These are phyloP conservation scores for Sacculina carcini DNA, from an alignment of 2,888 invertebrate species.

Conservation along the genomic window DNA sequence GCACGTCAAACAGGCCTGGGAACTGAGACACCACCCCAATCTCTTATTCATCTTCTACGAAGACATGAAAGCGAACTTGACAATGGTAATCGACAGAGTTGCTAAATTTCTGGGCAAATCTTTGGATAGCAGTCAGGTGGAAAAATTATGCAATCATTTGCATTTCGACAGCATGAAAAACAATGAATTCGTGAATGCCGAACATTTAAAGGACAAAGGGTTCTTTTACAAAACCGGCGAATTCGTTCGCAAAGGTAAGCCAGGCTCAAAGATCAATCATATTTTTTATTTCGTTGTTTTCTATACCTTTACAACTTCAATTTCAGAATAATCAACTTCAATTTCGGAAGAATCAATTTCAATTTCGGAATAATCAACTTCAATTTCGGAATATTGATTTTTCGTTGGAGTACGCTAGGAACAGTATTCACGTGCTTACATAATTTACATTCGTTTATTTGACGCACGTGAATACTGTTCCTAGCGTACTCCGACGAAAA, in stretches of 20 bases:
- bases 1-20: not conserved
- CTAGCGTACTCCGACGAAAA: too few species aligned
- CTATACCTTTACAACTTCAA: too few species aligned
- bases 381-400: too few species aligned
- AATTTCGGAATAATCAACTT: too few species aligned
- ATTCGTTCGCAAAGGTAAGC: not conserved
- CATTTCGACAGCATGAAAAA: conserved; percentile 7
- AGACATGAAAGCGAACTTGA: not conserved
- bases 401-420: too few species aligned
- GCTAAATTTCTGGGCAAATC: conserved; percentile 1
- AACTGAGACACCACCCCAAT: not conserved
- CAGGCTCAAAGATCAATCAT: too few species aligned
- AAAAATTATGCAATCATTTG: conserved; percentile 1
- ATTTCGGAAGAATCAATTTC: too few species aligned
- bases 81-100: not conserved
- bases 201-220: not conserved
- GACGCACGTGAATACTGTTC: too few species aligned
- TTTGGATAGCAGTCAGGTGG: not conserved
- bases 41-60: not conserved
- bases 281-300: too few species aligned
- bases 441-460: too few species aligned
- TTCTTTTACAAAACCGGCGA: not conserved
- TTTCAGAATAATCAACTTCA: too few species aligned
- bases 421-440: too few species aligned
- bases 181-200: not conserved